Conservation (phyloP, 2,888 invertebrate species). For the Rhagophthalmus giganteus region DNA sequence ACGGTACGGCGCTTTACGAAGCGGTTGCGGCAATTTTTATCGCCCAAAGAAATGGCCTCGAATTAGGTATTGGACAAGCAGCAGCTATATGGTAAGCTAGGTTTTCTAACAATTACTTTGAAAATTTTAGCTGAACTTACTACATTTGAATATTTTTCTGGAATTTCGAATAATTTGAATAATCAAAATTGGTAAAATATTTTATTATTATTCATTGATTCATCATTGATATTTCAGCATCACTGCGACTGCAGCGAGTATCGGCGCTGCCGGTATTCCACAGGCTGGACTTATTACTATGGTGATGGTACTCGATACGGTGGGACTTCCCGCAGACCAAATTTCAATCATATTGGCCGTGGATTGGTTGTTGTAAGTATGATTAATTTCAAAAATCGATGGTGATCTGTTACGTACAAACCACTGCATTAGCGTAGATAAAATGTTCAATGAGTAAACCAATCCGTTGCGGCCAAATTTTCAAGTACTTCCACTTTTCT, state of each 20-base stretch:
- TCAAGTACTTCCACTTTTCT: no score
- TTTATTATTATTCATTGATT: constrained; percentile 1
- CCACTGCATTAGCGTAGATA: no score
- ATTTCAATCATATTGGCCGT: constrained; percentile 89
- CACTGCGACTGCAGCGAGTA: constrained; percentile 94
- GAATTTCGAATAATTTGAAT: no score
- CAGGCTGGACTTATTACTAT: constrained; percentile 95
- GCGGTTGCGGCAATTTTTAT: constrained; percentile 98
- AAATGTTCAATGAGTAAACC: no score
- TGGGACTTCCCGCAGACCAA: constrained; percentile 87
- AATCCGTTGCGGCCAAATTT: no score
- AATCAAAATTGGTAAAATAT: background rate
- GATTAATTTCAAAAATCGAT: no score
- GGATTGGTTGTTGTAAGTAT: constrained; percentile 87
- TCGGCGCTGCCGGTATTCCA: constrained; percentile 96
- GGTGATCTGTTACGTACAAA: no score
- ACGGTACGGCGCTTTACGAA: constrained; percentile 95
- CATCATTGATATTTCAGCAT: constrained; percentile 42
- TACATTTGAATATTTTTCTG: no score
- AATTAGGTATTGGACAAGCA: constrained; percentile 83
- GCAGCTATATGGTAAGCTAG: constrained; percentile 90
- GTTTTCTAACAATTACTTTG: no score
- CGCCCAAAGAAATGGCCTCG: constrained; percentile 84
- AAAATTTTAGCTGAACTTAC: no score
- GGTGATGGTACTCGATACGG: constrained; percentile 92